Evolutionary conservation across 2,113 vertebrate species (phyloP).

Genomic region (Callocephalon fimbriatum): DNA sequence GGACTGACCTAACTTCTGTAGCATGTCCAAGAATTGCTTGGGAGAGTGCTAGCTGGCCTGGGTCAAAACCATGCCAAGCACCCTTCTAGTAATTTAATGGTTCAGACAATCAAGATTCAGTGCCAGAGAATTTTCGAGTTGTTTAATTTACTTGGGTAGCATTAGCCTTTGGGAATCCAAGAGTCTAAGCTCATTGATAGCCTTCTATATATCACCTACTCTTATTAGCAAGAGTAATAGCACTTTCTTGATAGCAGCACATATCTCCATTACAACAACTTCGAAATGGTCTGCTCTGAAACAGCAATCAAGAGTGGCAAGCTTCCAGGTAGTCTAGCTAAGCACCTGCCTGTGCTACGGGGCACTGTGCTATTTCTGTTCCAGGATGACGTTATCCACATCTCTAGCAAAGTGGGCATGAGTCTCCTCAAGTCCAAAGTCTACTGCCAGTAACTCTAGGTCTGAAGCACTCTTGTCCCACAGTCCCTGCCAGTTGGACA

Average conservation of each 20-base stretch:
- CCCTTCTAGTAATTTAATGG: constrained; percentile 37
- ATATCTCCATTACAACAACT: not conserved
- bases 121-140: constrained; percentile 39
- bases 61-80: constrained; percentile 35
- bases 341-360: not conserved
- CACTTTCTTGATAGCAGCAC: constrained; percentile 22
- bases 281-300: constrained; percentile 13
- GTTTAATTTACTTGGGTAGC: constrained; percentile 52
- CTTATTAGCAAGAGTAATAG: constrained; percentile 51
- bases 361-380: not conserved
- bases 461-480: not conserved
- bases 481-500: constrained; percentile 28
- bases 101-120: constrained; percentile 11
- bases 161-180: constrained; percentile 36
- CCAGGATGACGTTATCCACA: not conserved
- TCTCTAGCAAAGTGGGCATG: not conserved
- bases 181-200: constrained; percentile 38
- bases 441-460: not conserved
- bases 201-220: constrained; percentile 33
- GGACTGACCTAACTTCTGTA: not conserved
- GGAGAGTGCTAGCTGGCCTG: not conserved
- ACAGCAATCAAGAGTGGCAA: constrained; percentile 18
- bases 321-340: constrained; percentile 24
- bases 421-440: not conserved
- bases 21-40: constrained; percentile 6